Base-by-base conservation (phyloP, 2,888 invertebrate genomes). In the Marasmarcha lunaedactyla region DNA sequence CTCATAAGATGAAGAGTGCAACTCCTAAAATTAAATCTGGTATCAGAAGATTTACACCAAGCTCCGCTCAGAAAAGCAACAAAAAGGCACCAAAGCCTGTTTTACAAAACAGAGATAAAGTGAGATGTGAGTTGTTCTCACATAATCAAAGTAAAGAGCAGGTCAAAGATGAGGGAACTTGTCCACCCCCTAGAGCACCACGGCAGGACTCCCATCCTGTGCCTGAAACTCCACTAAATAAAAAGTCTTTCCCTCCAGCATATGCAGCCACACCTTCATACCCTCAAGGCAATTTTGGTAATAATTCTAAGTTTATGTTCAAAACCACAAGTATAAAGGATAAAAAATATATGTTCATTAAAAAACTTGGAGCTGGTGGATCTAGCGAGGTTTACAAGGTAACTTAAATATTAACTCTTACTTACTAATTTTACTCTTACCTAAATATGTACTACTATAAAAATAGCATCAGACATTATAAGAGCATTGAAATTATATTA, bases 291-390 rank as follows among this genome's bases (percentile, higher is more conserved):
- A 48, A 53, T 1, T 41, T 62, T 1, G 64, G 63, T 4, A 62
- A 62, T 27, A 65, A 60, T 27, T 62, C 69, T 0, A 79, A 76
- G 46, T 56, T 72, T 42, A 52, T 70, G 9, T 77, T 81, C 36
- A 86, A 85, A 50, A 84, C 79, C 11, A 78, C 89, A 10, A 68
- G 55, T 27, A 90, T 97, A 1, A 94, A 94, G 47, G 86, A 87
- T 14, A 87, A 86, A 37, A 86, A 88, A 15, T 97, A 95, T 68
- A 76, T 87, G 45, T 86, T 93, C 38, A 77, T 93, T 10, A 90
- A 90, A 46, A 85, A 88, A 52, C 73, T 97, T 36, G 97, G 97
- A 0, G 88, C 86, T 51, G 97, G 97, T n/a, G 97, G 96, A 33
- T 95, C 95, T 40, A 94, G 95, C 57, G 89, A 92, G 67, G 97